These are phyloP conservation scores for Clarias magur DNA, from an alignment of 2,113 vertebrate genomes.

Conservation along the genomic window DNA sequence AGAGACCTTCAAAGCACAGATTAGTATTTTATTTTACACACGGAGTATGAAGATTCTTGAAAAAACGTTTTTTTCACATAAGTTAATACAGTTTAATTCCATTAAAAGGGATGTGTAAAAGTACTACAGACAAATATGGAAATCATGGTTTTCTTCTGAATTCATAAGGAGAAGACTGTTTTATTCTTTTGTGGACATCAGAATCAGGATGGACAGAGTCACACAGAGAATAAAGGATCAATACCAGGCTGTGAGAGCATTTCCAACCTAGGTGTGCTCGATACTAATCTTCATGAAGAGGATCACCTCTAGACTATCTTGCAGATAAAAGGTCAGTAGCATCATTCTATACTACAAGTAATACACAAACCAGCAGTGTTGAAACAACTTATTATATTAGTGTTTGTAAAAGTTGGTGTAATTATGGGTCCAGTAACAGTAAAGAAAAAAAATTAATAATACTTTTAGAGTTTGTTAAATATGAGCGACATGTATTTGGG, in stretches of 20 bases:
- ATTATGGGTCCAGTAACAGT: not conserved
- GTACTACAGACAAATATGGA: not conserved
- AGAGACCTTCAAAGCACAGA: not conserved
- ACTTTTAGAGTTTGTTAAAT: not conserved
- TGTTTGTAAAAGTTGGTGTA: not conserved
- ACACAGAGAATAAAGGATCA: not conserved
- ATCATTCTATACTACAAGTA: not conserved
- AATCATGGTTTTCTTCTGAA: not conserved
- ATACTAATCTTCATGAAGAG: constrained; percentile 30
- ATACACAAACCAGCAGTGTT: not conserved
- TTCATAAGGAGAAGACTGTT: constrained; percentile 34
- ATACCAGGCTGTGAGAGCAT: constrained; percentile 5
- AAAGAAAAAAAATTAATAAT: not conserved
- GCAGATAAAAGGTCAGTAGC: constrained; percentile 64
- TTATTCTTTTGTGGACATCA: constrained; percentile 17
- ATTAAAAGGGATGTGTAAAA: not conserved
- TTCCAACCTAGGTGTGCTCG: constrained; percentile 6
- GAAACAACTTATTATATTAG: not conserved
- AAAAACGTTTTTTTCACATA: not conserved
- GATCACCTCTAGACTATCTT: constrained; percentile 14
- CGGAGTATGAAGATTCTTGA: not conserved
- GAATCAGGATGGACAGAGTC: constrained; percentile 17
- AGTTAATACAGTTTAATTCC: not conserved
- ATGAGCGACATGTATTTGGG: not conserved
- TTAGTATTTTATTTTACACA: constrained; percentile 3